Conservation (phyloP, 1,140 invertebrate genomes). For the Brachionus asplanchnoidis region DNA sequence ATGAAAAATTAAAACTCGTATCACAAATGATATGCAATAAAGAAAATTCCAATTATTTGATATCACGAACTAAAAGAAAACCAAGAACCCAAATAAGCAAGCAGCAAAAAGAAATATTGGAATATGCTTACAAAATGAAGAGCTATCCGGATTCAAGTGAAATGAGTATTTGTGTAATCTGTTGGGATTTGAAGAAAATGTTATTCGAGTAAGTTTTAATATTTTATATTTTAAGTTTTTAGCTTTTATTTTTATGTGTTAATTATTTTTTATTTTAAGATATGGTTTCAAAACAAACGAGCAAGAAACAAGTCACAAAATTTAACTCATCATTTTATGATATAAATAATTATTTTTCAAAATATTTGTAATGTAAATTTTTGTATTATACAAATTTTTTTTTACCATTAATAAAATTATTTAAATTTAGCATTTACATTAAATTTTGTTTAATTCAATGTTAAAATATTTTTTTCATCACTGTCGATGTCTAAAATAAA, state of each 20-base stretch:
- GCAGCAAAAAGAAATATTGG: slow-evolving; percentile 27
- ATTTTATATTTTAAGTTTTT: not conserved
- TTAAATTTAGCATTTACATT: no score
- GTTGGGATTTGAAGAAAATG: slow-evolving; percentile 36
- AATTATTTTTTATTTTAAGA: slow-evolving; percentile 5
- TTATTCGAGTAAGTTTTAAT: slow-evolving; percentile 30
- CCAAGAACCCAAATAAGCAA: slow-evolving; percentile 36
- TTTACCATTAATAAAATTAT: no score
- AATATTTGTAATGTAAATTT: not conserved
- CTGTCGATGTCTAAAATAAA: no score
- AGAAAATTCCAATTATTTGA: slow-evolving; percentile 28
- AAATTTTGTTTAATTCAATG: no score
- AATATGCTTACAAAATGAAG: slow-evolving; percentile 37
- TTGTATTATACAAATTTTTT: not conserved
- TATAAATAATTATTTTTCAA: not conserved
- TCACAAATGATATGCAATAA: not conserved
- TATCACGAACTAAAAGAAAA: slow-evolving; percentile 16
- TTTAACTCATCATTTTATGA: not conserved
- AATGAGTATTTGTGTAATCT: slow-evolving; percentile 35
- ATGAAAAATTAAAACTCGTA: slow-evolving; percentile 18
- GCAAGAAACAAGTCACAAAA: slow-evolving; percentile 22
- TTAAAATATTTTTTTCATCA: no score
- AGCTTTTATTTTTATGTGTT: not conserved
- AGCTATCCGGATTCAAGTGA: slow-evolving; percentile 26
- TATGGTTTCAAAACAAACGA: slow-evolving; percentile 41